These are phyloP conservation scores for Thomomys bottae DNA, from an alignment of 2,113 vertebrate genomes.

Conservation along the genomic window DNA sequence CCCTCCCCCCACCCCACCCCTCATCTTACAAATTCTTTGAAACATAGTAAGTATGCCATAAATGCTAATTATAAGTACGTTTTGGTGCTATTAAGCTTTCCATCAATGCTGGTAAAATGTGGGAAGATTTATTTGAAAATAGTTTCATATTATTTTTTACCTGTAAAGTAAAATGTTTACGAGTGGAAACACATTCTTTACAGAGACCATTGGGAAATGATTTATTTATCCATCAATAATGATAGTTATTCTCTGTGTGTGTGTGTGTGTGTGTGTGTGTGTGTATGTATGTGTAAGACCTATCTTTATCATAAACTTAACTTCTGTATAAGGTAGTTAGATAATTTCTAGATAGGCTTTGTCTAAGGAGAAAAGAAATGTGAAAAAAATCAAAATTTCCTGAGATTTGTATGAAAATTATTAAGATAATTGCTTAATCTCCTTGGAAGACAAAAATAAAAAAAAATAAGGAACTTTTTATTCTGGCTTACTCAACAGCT, in stretches of 20 bases:
- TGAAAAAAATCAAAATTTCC: slow-evolving; percentile 30
- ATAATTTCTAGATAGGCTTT: not conserved
- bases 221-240: slow-evolving; percentile 47
- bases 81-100: slow-evolving; percentile 27
- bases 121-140: slow-evolving; percentile 27
- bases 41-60: not conserved
- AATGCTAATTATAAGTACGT: slow-evolving; percentile 3
- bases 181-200: slow-evolving; percentile 13
- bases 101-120: slow-evolving; percentile 8
- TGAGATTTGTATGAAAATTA: slow-evolving; percentile 5
- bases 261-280: too few relatives aligned
- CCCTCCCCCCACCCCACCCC: too few relatives aligned
- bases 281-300: not conserved
- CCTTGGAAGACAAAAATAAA: slow-evolving; percentile 22
- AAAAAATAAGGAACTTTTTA: slow-evolving; percentile 11
- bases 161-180: slow-evolving; percentile 8
- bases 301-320: slow-evolving; percentile 21
- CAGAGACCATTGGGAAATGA: not conserved
- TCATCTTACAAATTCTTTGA: not conserved
- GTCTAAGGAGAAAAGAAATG: not conserved
- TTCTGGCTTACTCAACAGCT: slow-evolving; percentile 5
- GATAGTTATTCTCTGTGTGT: not conserved
- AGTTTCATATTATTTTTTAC: slow-evolving; percentile 5
- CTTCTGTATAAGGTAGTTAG: not conserved
- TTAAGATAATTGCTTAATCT: slow-evolving; percentile 27